These are phyloP conservation scores for Tinamus guttatus DNA, from an alignment of 2,113 vertebrate species.

Conservation along the genomic window DNA sequence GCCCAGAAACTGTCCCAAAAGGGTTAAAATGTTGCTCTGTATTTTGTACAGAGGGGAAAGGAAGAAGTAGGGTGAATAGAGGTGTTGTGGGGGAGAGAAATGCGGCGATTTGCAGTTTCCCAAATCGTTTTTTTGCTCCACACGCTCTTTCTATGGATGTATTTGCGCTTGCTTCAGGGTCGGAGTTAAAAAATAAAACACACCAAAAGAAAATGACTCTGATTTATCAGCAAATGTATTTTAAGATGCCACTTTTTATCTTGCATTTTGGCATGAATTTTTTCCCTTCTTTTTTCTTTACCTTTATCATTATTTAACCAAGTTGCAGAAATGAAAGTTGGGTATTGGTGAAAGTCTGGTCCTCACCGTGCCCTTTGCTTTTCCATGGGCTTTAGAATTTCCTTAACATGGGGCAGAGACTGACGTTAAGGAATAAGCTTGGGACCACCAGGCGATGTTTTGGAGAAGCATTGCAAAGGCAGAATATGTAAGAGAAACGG, in stretches of 20 bases:
- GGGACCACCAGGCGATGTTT: not conserved
- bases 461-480: not conserved
- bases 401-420: not conserved
- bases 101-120: rapidly evolving
- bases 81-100: not conserved
- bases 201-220: not conserved
- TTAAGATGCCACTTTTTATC: not conserved
- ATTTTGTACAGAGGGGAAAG: not conserved
- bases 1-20: rapidly evolving
- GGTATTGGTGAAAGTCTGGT: not conserved
- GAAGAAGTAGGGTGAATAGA: not conserved
- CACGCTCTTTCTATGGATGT: not conserved
- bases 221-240: not conserved
- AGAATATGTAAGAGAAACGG: not conserved
- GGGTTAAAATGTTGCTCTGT: not conserved
- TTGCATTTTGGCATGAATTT: not conserved
- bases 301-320: not conserved
- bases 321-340: not conserved
- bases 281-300: not conserved
- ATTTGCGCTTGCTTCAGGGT: not conserved
- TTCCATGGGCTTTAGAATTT: not conserved
- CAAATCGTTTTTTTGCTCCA: not conserved
- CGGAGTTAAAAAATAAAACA: not conserved
- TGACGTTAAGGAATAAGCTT: not conserved
- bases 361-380: not conserved